Percentiles rank a stretch among this genome's conserved stretches.
These are phyloP conservation scores for Oxytorus armatus DNA, from an alignment of 2,888 invertebrate genomes.

Conservation along the genomic window DNA sequence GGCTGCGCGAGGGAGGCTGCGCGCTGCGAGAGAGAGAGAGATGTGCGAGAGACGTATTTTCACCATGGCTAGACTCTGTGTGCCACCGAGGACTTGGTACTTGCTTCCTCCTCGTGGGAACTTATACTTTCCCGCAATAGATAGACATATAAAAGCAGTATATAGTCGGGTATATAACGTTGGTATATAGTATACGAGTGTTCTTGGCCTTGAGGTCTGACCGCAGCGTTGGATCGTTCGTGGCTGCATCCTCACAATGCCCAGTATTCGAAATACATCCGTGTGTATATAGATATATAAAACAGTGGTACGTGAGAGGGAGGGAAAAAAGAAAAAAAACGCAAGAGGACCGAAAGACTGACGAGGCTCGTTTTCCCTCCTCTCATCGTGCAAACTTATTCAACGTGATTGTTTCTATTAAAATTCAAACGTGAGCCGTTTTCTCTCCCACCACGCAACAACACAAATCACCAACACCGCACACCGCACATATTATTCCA, in stretches of 20 bases:
- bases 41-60: conserved; percentile 5
- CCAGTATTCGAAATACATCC: conserved; percentile 10
- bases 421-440: conserved; percentile 64
- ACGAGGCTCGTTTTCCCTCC: conserved; percentile 60
- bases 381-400: conserved; percentile 65
- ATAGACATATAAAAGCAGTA: conserved; percentile 10
- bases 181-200: conserved; percentile 54
- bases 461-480: conserved; percentile 50
- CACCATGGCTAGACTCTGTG: neutral
- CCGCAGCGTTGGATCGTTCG: conserved; percentile 66
- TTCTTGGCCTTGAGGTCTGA: conserved; percentile 71
- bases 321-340: conserved; percentile 3
- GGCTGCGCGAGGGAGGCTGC: conserved; percentile 38
- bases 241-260: conserved; percentile 68
- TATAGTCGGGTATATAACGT: conserved; percentile 7
- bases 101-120: conserved; percentile 75
- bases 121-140: conserved; percentile 70
- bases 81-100: conserved; percentile 25
- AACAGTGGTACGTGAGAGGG: too few species aligned
- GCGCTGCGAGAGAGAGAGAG: conserved; percentile 41
- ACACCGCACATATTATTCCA: conserved; percentile 48
- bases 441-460: conserved; percentile 28
- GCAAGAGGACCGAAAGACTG: conserved; percentile 37
- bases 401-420: conserved; percentile 67
- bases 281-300: neutral